These are phyloP conservation scores for Mareca penelope DNA, from an alignment of 2,797 vertebrate genomes.

Conservation along the genomic window DNA sequence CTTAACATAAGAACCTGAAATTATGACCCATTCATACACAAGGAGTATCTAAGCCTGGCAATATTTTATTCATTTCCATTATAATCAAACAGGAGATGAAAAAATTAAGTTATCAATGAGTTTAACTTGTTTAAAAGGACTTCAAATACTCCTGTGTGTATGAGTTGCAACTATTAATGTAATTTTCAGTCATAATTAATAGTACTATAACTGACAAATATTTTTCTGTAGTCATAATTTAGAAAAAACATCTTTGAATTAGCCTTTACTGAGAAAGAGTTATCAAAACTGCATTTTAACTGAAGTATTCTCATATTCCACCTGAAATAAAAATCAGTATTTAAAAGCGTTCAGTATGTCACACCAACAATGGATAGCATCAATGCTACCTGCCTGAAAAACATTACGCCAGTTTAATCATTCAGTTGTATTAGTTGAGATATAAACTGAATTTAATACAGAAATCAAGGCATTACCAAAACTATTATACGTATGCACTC, in stretches of 20 bases:
- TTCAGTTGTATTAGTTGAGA: neutral
- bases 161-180: neutral
- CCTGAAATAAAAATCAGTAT: neutral
- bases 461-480: neutral
- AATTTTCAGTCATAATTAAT: neutral
- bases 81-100: neutral
- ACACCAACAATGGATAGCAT: neutral
- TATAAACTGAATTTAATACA: neutral
- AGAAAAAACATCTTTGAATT: neutral
- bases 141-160: neutral
- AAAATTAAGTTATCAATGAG: neutral
- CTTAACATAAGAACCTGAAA: neutral
- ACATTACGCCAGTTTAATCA: neutral
- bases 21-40: accelerated
- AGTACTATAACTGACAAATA: neutral
- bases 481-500: neutral
- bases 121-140: neutral
- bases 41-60: neutral
- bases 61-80: neutral
- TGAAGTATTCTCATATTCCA: neutral
- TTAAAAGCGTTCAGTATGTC: neutral
- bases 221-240: neutral
- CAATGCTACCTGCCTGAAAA: neutral
- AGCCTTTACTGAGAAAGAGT: neutral
- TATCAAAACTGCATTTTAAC: slow-evolving; percentile 13